Evolutionary conservation across 2,888 invertebrate species (phyloP).

Genomic region (Drosophila niveifrons): DNA sequence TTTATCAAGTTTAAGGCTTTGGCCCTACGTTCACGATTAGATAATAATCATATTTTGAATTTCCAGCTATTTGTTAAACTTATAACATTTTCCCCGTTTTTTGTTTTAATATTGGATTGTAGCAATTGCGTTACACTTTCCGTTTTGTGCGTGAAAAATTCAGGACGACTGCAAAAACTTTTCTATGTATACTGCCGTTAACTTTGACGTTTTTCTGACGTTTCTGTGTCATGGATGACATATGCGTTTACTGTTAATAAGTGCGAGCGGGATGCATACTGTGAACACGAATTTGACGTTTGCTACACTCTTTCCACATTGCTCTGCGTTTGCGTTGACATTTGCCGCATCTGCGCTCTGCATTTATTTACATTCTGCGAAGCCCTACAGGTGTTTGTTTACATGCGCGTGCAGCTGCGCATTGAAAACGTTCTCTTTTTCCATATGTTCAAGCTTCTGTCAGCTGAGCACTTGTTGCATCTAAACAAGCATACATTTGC

Average conservation of each 20-base stretch:
- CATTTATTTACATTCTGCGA: constrained; percentile 70
- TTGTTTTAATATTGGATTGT: constrained; percentile 10
- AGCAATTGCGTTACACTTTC: constrained; percentile 13
- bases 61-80: constrained; percentile 11
- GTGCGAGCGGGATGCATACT: constrained; percentile 43
- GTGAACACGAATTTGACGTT: constrained; percentile 9
- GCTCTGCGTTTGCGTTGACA: constrained; percentile 67
- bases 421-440: constrained; percentile 47
- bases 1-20: constrained; percentile 47
- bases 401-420: constrained; percentile 63
- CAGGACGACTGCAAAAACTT: constrained; percentile 65
- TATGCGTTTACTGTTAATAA: constrained; percentile 23
- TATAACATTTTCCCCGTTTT: constrained; percentile 32
- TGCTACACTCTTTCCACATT: constrained; percentile 45
- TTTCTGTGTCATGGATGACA: constrained; percentile 76
- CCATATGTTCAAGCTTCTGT: constrained; percentile 48
- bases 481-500: constrained; percentile 26
- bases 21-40: constrained; percentile 36
- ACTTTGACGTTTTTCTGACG: constrained; percentile 66
- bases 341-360: constrained; percentile 65
- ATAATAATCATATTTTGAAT: constrained; percentile 33
- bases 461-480: constrained; percentile 48
- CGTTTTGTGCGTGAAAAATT: constrained; percentile 54
- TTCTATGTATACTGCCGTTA: constrained; percentile 77
- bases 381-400: constrained; percentile 74